phyloP scores from a whole-genome alignment of 1,140 invertebrate species.

The Liolophura sinensis region DNA sequence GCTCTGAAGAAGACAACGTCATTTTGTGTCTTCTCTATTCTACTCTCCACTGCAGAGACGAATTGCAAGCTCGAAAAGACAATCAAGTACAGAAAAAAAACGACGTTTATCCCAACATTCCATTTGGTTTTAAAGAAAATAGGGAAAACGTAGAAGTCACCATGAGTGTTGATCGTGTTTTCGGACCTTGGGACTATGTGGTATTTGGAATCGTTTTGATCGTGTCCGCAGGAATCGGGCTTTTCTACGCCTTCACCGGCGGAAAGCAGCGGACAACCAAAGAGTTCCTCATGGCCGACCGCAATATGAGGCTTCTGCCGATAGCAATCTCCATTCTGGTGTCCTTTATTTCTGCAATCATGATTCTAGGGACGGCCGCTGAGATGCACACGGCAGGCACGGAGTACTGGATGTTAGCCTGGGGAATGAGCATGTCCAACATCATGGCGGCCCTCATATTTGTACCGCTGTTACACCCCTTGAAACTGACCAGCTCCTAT shows the following conservation, averaged over 20 bases:
- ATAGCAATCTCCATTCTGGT: constrained; percentile 56
- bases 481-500: constrained; percentile 45
- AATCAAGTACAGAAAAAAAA: no score
- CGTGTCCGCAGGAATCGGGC: constrained; percentile 68
- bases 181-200: constrained; percentile 21
- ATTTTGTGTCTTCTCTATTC: no score
- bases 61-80: no score
- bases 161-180: no score
- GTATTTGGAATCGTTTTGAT: constrained; percentile 22
- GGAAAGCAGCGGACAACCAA: constrained; percentile 81
- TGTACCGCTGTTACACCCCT: constrained; percentile 42
- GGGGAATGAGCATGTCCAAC: constrained; percentile 31
- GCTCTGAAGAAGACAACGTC: no score
- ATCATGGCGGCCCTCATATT: constrained; percentile 34
- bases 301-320: constrained; percentile 71
- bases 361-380: constrained; percentile 58
- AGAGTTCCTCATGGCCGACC: constrained; percentile 78
- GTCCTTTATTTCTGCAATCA: constrained; percentile 56
- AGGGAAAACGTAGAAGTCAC: no score
- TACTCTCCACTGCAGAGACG: no score
- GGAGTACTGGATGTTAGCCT: constrained; percentile 36
- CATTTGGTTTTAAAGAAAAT: no score
- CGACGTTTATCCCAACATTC: no score
- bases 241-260: constrained; percentile 79
- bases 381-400: constrained; percentile 52